Evolutionary conservation across 2,888 invertebrate genomes (phyloP).

Genomic region (Auanema freiburgensis): DNA sequence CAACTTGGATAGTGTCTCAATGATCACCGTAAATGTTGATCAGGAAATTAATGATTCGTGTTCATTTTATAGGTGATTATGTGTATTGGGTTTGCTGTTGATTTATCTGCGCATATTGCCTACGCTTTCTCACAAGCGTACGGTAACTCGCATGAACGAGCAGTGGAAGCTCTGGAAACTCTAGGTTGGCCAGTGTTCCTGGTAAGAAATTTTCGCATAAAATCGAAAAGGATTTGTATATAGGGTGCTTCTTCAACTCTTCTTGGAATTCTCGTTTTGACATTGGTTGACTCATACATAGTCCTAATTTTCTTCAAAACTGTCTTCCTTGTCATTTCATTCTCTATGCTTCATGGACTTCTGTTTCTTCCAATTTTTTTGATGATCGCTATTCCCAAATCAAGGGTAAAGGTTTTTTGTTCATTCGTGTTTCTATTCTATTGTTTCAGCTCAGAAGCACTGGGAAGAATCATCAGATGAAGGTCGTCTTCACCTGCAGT

Average conservation of each 20-base stretch:
- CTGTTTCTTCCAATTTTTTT: conserved; percentile 60
- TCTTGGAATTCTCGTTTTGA: conserved; percentile 57
- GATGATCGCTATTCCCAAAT: conserved; percentile 39
- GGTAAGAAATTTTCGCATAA: conserved; percentile 20
- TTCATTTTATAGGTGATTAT: conserved; percentile 74
- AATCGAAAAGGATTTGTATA: neutral
- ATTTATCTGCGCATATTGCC: conserved; percentile 55
- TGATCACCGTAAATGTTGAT: conserved; percentile 75
- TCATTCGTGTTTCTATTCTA: neutral
- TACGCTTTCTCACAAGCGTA: conserved; percentile 46
- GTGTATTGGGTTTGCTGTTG: conserved; percentile 92
- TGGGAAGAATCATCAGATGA: neutral
- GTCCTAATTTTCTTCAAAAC: conserved; percentile 63
- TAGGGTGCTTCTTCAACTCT: conserved; percentile 61
- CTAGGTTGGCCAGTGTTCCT: conserved; percentile 83
- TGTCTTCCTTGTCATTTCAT: conserved; percentile 61
- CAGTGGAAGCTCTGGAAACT: conserved; percentile 75
- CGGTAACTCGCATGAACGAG: conserved; percentile 38
- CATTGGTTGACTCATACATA: conserved; percentile 58
- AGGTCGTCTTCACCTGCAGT: conserved; percentile 5
- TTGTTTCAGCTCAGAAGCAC: neutral
- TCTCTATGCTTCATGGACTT: conserved; percentile 60
- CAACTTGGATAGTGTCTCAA: conserved; percentile 79
- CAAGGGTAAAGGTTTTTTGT: conserved; percentile 7
- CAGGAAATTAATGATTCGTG: neutral